Conservation (phyloP, 2,113 vertebrate genomes). For the Ptilonorhynchus violaceus region DNA sequence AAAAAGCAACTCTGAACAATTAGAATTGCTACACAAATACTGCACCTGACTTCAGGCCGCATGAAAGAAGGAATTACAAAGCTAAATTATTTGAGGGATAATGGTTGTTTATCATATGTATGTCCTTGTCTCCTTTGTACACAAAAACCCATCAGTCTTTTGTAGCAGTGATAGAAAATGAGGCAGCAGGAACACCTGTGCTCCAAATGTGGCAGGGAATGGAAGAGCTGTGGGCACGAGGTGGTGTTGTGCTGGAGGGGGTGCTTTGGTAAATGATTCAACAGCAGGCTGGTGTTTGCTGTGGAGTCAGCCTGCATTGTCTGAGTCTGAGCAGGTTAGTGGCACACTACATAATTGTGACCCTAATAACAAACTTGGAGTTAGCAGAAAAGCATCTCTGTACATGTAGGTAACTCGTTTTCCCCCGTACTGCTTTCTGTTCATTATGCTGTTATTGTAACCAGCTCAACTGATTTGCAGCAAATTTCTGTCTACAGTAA, state of each 20-base stretch:
- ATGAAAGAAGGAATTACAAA: neutral
- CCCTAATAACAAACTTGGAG: neutral
- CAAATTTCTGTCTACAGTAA: neutral
- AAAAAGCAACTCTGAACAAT: neutral
- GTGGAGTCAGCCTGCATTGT: neutral
- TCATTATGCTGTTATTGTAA: neutral
- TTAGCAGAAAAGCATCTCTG: neutral
- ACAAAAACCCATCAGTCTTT: neutral
- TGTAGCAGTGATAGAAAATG: neutral
- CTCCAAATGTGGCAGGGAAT: neutral
- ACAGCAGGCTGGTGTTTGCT: neutral
- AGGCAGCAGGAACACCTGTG: neutral
- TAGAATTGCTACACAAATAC: neutral
- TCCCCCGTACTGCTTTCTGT: neutral
- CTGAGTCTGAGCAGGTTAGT: neutral
- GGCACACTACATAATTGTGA: neutral
- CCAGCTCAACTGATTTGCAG: neutral
- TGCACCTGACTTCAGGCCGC: neutral
- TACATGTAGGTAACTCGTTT: neutral
- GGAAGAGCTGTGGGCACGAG: neutral
- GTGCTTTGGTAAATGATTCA: neutral
- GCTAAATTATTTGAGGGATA: neutral
- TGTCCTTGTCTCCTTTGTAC: neutral
- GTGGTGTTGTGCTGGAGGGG: neutral
- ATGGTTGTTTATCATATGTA: neutral